Base-by-base conservation (phyloP, 2,888 invertebrate species). In the Bombylius major region DNA sequence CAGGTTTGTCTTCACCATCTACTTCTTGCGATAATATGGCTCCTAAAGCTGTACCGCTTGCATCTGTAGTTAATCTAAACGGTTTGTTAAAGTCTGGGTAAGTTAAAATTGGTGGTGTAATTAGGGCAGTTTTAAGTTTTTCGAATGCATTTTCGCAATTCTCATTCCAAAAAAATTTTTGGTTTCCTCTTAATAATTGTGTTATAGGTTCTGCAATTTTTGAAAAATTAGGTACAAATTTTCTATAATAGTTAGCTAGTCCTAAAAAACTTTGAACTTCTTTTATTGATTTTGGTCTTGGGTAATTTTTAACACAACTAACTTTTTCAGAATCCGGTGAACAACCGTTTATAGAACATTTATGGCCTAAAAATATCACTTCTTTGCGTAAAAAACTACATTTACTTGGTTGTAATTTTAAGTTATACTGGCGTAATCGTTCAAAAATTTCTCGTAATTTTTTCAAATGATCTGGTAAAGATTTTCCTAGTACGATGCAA, bases 51-150 rank as follows among this genome's bases (percentile, higher is more conserved):
- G n/a, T n/a, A n/a, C n/a, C n/a, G n/a, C 60, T 59, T 0, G 67
- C 66, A 48, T 67, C 67, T 1, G 65, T 65, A 4, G 65, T 64
- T n/a, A 67, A 13, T 9, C 56, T 48, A 50, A 67, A 68, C 5
- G 6, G 23, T 31, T 51, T 39, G 5, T 42, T 12, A 42, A 23
- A 51, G 3, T 44, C 44, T 23, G 44, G 44, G 13, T 51, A 44
- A 5, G 5, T 8, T 23, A 44, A 36, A 4, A 51, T 42, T 23
- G 51, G 31, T 8, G 51, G 6, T 44, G 11, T 12, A 32, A 32
- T 46, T 46, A 46, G 14, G 9, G 44, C 31, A 5, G 32, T 13
- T 32, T 46, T 46, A 5, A 52, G 6, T 6, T n/a, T 33, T 14
- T 46, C 33, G n/a, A 52, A 46, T n/a, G 12, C 13, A 42, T 52